These are phyloP conservation scores for Threskiornis aethiopicus DNA, from an alignment of 2,797 vertebrate species.

Conservation along the genomic window DNA sequence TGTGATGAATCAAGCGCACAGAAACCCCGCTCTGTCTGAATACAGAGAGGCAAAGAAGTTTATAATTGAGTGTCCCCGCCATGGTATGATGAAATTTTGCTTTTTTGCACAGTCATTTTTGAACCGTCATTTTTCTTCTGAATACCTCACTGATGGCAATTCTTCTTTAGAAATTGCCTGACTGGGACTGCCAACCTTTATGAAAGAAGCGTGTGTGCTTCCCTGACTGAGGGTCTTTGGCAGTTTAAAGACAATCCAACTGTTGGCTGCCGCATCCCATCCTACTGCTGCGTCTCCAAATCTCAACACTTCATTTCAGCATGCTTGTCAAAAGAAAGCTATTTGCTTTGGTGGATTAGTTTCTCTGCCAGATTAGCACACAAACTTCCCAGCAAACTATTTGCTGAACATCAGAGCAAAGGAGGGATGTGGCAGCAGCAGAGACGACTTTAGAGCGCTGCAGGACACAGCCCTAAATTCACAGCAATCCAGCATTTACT, in stretches of 20 bases:
- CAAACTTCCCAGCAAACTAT: not conserved
- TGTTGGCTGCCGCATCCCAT: constrained; percentile 37
- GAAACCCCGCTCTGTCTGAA: constrained; percentile 51
- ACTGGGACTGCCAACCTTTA: constrained; percentile 32
- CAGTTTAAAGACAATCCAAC: constrained; percentile 24
- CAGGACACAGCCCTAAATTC: not conserved
- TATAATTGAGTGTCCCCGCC: constrained; percentile 40
- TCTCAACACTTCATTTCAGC: not conserved
- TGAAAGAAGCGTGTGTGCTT: constrained; percentile 50
- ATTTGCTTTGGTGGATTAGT: not conserved
- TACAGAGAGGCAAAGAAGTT: constrained; percentile 58
- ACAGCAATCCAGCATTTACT: not conserved
- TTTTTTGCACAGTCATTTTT: constrained; percentile 64
- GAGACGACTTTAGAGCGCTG: not conserved
- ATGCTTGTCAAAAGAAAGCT: not conserved
- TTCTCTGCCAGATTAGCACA: not conserved
- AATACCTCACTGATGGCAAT: constrained; percentile 56
- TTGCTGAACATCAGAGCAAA: not conserved
- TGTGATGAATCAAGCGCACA: constrained; percentile 53
- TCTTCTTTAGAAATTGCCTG: constrained; percentile 26
- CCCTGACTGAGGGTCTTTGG: constrained; percentile 51
- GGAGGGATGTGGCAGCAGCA: not conserved
- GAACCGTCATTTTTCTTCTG: constrained; percentile 46
- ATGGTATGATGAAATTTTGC: constrained; percentile 37
- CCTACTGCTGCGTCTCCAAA: not conserved